Evolutionary conservation across 2,113 vertebrate species (phyloP).

Genomic region (Meriones unguiculatus): DNA sequence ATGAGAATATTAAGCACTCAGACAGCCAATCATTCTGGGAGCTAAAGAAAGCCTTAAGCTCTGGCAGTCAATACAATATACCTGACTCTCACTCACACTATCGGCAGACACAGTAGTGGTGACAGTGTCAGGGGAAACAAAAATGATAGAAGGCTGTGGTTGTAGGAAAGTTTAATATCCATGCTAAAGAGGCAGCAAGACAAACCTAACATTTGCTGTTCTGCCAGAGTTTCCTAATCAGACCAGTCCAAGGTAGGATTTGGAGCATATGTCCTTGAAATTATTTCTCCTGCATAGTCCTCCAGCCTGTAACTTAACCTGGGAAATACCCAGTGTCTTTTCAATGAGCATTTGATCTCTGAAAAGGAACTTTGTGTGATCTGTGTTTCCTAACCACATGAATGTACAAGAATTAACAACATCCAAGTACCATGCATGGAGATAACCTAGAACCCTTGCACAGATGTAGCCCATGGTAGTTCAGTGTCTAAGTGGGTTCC

Average conservation of each 20-base stretch:
- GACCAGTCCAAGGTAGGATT: not conserved
- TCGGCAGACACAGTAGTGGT: not conserved
- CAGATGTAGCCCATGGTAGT: too few species aligned
- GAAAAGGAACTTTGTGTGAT: conserved; percentile 11
- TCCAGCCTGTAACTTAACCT: not conserved
- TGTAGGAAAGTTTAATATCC: not conserved
- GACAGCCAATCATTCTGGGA: not conserved
- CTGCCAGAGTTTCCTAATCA: not conserved
- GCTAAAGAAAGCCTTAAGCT: not conserved
- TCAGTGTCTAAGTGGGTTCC: too few species aligned
- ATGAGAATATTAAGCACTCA: not conserved
- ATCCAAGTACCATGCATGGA: too few species aligned
- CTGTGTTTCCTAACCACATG: not conserved
- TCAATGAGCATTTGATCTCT: not conserved
- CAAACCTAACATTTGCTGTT: not conserved
- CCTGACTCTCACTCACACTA: not conserved
- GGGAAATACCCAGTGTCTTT: not conserved
- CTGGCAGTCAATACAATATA: not conserved
- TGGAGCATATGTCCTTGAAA: not conserved
- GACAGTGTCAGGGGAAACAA: not conserved
- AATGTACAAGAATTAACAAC: not conserved
- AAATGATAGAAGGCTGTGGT: too few species aligned
- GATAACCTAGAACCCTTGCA: too few species aligned
- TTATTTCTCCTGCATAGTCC: not conserved
- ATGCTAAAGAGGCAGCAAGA: not conserved